Base-by-base conservation (phyloP, 2,888 invertebrate genomes). In the Scrobipalpa atriplicella region DNA sequence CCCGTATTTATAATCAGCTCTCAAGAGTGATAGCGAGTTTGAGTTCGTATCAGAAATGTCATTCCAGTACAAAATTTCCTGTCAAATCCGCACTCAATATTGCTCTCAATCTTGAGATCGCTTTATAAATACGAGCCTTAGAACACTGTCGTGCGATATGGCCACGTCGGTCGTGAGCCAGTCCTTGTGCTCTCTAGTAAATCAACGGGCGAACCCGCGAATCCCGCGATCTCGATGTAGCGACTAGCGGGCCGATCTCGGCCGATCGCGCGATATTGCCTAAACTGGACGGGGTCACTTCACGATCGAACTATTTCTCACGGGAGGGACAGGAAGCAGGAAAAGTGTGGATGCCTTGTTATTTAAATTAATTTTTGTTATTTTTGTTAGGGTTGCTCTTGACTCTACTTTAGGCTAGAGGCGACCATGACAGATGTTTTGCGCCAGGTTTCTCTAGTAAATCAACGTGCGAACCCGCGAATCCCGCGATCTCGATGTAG, bases 271-370 rank as follows among this genome's bases (percentile, higher is more conserved):
- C 78, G 82, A 81, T 80, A 77, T 79, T 79, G 77, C 84, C 85
- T 82, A 86, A 86, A 85, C 86, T 81, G 82, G 84, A 81, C 71
- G 80, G 72, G 76, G 77, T 76, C 78, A 75, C 67, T 80, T 77
- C 81, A 80, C 82, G 82, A 80, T 66, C 73, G 79, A 66, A 74
- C 77, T 78, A 77, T 77, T 87, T 87, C 86, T 82, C 86, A 87
- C 86, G 87, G 79, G 62, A 58, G 11, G 0, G 9, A 38, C 75
- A 54, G 10, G 62, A 65, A 65, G 16, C 16, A 2, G 47, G 1
- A 8, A 47, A 47, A 16, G 8, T n/a, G 3, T n/a, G 47, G 47
- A 47, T 10, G 39, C 8, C 39, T n/a, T n/a, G n/a, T n/a, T n/a
- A n/a, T n/a, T n/a, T n/a, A n/a, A n/a, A n/a, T n/a, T n/a, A n/a